These are phyloP conservation scores for Ciona savignyi DNA, from an alignment of 23 tunicate genomes.

Conservation along the genomic window DNA sequence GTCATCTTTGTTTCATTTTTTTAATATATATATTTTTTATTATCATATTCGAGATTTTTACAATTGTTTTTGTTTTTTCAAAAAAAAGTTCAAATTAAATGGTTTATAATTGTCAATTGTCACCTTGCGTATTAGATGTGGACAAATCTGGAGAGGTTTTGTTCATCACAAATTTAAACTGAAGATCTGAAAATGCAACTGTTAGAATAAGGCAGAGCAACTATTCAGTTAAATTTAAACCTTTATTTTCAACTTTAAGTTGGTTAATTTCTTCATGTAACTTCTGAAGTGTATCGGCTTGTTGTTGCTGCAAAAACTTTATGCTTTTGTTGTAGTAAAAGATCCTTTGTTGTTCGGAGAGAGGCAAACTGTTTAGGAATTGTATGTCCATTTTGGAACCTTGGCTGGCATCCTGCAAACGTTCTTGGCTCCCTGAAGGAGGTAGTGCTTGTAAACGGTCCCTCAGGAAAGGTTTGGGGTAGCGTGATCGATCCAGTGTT, in stretches of 20 bases:
- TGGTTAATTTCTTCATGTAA: constrained; percentile 78
- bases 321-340: constrained; percentile 69
- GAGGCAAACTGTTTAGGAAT: constrained; percentile 38
- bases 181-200: constrained; percentile 29
- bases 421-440: constrained; percentile 43
- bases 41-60: too few relatives aligned
- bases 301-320: constrained; percentile 81
- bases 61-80: too few relatives aligned
- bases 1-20: too few relatives aligned
- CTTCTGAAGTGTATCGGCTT: constrained; percentile 78
- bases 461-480: constrained; percentile 72
- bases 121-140: not conserved
- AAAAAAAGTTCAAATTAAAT: too few relatives aligned
- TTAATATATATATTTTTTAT: too few relatives aligned
- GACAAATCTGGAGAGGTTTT: constrained; percentile 6
- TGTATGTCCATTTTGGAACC: constrained; percentile 41
- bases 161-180: constrained; percentile 65
- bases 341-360: constrained; percentile 38
- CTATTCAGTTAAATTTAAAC: constrained; percentile 1
- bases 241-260: constrained; percentile 81
- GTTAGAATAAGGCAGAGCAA: not conserved
- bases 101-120: too few relatives aligned
- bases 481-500: constrained; percentile 72
- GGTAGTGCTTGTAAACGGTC: constrained; percentile 79
- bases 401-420: constrained; percentile 10